phyloP scores from a whole-genome alignment of 2,888 invertebrate species.

The Cactoblastis cactorum region DNA sequence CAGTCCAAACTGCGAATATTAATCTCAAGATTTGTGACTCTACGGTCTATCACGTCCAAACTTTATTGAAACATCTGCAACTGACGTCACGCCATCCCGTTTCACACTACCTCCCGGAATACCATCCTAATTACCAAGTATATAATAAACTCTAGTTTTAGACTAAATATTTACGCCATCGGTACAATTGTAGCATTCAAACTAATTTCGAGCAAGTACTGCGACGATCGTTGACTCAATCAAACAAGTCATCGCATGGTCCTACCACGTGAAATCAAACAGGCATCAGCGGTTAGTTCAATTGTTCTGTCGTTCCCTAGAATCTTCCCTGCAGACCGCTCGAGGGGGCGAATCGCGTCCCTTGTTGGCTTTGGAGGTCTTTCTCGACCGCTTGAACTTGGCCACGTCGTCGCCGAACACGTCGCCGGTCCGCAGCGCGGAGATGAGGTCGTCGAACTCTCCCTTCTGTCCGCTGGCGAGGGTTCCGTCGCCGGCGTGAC shows the following conservation, averaged over 20 bases:
- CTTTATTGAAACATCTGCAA: background rate
- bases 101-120: background rate
- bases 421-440: slow-evolving; percentile 95
- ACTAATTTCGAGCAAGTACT: background rate
- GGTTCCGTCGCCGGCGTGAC: slow-evolving; percentile 54
- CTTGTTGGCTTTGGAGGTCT: slow-evolving; percentile 65
- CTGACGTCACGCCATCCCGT: background rate
- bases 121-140: background rate
- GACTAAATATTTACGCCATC: background rate
- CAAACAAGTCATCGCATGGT: too few species aligned
- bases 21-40: slow-evolving; percentile 17
- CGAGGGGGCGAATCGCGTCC: slow-evolving; percentile 70
- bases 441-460: slow-evolving; percentile 97
- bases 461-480: slow-evolving; percentile 82
- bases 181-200: background rate
- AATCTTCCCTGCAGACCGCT: slow-evolving; percentile 65
- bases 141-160: background rate
- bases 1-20: slow-evolving; percentile 8
- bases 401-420: slow-evolving; percentile 98
- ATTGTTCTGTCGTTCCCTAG: slow-evolving; percentile 70
- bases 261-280: too few species aligned
- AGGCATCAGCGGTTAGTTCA: slow-evolving; percentile 30
- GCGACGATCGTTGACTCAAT: background rate
- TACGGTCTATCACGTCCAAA: slow-evolving; percentile 9
- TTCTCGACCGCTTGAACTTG: slow-evolving; percentile 83